Base-by-base conservation (phyloP, 2,113 vertebrate species). In the Gadus chalcogrammus region DNA sequence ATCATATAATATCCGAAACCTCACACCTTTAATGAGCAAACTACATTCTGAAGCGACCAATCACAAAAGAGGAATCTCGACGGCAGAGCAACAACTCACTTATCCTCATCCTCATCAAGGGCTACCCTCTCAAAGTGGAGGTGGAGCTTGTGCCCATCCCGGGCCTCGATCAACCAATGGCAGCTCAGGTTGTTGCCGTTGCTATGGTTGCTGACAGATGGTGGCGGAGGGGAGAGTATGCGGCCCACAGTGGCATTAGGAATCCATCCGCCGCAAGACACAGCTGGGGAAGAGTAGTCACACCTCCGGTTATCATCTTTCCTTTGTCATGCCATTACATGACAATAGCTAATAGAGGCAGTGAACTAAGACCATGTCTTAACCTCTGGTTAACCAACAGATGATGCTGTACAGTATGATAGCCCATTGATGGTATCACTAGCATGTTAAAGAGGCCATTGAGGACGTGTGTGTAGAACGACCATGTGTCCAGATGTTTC, bases 101-200 rank as follows among this genome's bases (percentile, higher is more conserved):
- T 93, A 79, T 96, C 94, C 27, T 95, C 93, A 70, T 97, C 95
- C 82, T 97, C 95, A 79, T 96, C 95, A 77, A 96, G 83, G 0
- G 94, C 94, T 64, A 96, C 92, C 79, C 95, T 94, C 86, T 97
- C 95, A 61, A 97, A 96, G 87, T 97, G 95, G 17, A 97, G 90
- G 72, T 96, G 95, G 27, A 97, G 91, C 65, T 93, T 88, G 78
- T 95, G 94, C 24, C 95, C 95, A 72, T 95, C 93, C 6, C 92
- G 93, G 56, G 95, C 94, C 86, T 97, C 95, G 18, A 97, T 92
- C 71, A 96, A 86, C 95, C 95, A 97, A n/a, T 94, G 94, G 80
- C 95, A 97, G 81, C 94, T 97, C 68, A 96, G 89, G 82, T 97
- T 97, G 75, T 93, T 93, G 18, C 92, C 94, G 75, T 87, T 93